Base-by-base conservation (phyloP, 2,113 vertebrate genomes). In the Alligator mississippiensis region DNA sequence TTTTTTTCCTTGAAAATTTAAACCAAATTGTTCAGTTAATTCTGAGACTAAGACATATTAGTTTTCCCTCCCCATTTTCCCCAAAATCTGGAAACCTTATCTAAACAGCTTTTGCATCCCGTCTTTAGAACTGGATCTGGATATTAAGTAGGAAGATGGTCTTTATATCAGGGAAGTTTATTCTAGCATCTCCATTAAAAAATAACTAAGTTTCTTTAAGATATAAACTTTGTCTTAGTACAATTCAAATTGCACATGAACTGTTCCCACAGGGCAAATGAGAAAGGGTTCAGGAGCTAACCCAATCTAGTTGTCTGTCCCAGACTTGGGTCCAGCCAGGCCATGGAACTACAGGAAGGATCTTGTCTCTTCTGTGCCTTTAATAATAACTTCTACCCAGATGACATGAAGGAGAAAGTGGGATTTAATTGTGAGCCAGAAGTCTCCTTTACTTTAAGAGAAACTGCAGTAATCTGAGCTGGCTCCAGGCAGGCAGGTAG, bases 21-120 rank as follows among this genome's bases (percentile, higher is more conserved):
- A 87, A 7, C 9, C 30, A 75, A 89, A 5, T 80, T 9, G 22
- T 85, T 80, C 72, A 87, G 83, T 27, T n/a, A 87, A 77, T 72
- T 82, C 68, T 82, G 17, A 5, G 21, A 79, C 21, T 72, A 58
- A 87, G 5, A 7, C 27, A 10, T 57, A 88, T 54, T 84, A 88
- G 64, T 38, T 4, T 79, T 78, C 19, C 11, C 79, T 54, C n/a
- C 84, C 83, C 57, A 61, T 70, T 1, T 58, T 14, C 55, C 9
- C 3, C 5, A 5, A 72, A 38, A 19, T 70, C 68, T 24, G 21
- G 22, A 11, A 34, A 38, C 74, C 34, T 85, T 88, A 9, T 27
- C 58, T 63, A 17, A 10, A 34, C 11, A 5, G 4, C 10, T 66
- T 55, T 82, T 77, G 6, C 1, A 0, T 62, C 77, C 62, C 19